A percentile compares a stretch with the other conserved stretches of the same genome.
phyloP scores from a whole-genome alignment of 2,888 invertebrate genomes.

The Sphaeridia pumilis region DNA sequence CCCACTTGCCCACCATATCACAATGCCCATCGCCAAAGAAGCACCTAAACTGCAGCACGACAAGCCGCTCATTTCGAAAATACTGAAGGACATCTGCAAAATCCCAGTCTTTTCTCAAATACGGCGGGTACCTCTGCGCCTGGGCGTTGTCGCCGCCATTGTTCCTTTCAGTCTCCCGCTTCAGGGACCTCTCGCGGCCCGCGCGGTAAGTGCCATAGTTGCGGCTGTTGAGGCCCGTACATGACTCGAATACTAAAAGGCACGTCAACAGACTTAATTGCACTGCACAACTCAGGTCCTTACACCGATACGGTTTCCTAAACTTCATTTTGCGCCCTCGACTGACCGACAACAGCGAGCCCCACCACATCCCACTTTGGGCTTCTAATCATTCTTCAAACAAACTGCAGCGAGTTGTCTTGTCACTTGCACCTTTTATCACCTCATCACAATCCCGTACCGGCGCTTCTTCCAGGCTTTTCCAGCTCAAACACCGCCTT shows the following conservation, averaged over 20 bases:
- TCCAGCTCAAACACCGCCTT: too few relatives aligned
- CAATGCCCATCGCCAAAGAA: constrained; percentile 16
- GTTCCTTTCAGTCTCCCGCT: constrained; percentile 6
- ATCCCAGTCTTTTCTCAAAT: constrained; percentile 11
- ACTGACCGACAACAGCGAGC: too few relatives aligned
- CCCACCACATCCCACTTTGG: too few relatives aligned
- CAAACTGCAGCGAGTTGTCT: too few relatives aligned
- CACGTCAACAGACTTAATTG: not conserved
- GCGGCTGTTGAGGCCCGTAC: constrained; percentile 10
- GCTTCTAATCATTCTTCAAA: too few relatives aligned
- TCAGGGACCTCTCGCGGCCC: constrained; percentile 3
- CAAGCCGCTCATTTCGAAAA: constrained; percentile 14
- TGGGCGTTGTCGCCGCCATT: not conserved
- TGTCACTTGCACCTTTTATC: too few relatives aligned
- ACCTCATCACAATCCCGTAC: too few relatives aligned
- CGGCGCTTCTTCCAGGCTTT: too few relatives aligned
- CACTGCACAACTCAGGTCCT: constrained; percentile 5
- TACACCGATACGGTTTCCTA: too few relatives aligned
- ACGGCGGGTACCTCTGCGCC: not conserved
- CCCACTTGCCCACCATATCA: constrained; percentile 10
- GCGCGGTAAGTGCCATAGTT: constrained; percentile 10
- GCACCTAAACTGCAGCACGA: constrained; percentile 14
- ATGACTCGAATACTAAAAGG: constrained; percentile 3
- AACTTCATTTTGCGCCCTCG: too few relatives aligned
- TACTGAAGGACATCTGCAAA: constrained; percentile 16